A percentile compares a stretch with the other conserved stretches of the same genome.
These are phyloP conservation scores for Sebastes miniatus DNA, from an alignment of 2,797 vertebrate genomes.

Conservation along the genomic window DNA sequence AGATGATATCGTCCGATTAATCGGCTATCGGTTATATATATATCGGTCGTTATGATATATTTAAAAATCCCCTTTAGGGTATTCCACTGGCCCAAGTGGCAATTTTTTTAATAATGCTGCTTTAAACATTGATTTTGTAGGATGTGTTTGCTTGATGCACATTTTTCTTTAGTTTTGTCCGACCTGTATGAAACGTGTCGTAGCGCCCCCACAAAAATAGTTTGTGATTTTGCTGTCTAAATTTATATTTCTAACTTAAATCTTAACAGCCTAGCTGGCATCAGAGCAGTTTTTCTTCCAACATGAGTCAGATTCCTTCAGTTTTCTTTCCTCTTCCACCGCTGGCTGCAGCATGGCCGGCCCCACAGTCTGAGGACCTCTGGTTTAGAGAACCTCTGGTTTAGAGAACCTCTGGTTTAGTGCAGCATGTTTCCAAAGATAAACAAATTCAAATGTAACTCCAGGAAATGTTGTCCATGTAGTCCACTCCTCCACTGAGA, in stretches of 20 bases:
- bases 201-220: not conserved
- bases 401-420: not conserved
- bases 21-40: too few relatives aligned
- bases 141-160: not conserved
- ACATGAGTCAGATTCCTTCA: not conserved
- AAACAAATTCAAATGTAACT: conserved; percentile 16
- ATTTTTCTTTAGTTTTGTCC: not conserved
- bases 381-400: not conserved
- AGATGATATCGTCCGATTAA: too few relatives aligned
- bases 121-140: not conserved
- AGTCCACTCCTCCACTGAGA: conserved; percentile 10
- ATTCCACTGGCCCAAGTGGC: too few relatives aligned
- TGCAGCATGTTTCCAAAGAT: not conserved
- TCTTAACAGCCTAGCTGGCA: not conserved
- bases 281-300: not conserved
- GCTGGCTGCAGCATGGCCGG: too few relatives aligned
- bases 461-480: not conserved
- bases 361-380: not conserved
- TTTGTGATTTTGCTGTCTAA: not conserved
- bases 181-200: not conserved
- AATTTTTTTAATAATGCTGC: not conserved
- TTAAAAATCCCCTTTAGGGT: too few relatives aligned
- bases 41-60: too few relatives aligned
- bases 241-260: not conserved
- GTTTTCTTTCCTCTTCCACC: not conserved